Evolutionary conservation across 2,113 vertebrate species (phyloP), one percentile per base, ranked within the genome.

Genomic region (Grallaria varia): DNA sequence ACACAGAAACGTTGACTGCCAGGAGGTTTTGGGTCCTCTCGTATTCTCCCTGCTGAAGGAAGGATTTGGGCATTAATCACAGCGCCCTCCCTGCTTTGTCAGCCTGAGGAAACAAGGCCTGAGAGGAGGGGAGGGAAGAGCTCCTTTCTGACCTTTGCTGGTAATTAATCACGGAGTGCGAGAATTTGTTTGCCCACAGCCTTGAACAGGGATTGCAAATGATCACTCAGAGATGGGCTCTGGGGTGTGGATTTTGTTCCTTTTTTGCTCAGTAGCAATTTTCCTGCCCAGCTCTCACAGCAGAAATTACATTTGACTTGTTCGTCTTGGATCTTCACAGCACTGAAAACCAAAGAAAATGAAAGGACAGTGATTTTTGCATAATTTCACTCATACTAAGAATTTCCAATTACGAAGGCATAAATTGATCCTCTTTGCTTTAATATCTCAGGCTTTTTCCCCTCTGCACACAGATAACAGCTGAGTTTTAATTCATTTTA

Each of bases 401-500:
- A 71, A 63, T 96, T 96, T 96, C 95, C 93, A 95, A 94, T 94
- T 97, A 95, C 79, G 73, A 84, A 80, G 83, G 77, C 74, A 95
- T 68, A 94, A 97, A 95, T 93, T 91, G 93, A 93, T 96, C 94
- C 74, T 96, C 95, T 95, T 81, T 90, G 86, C 86, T 93, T 90
- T 96, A 95, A 81, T 94, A 93, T 96, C 91, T 94, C 5, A 21
- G 59, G 59, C 72, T 89, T 89, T 77, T 73, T 47, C 22, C 44
- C 44, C 84, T 50, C 73, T 50, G 86, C 71, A 78, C 40, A 64
- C 60, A 88, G 93, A 95, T 94, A 97, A 68, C 92, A 85, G 85
- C 84, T 93, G 84, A 94, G 78, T 93, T 96, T 94, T 91, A 93
- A 96, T 96, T 96, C 72, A 81, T 96, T 96, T 95, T 96, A 92